A percentile compares a stretch with the other conserved stretches of the same genome.
Evolutionary conservation across 2,113 vertebrate genomes (phyloP).

Genomic region (Glaucidium brasilianum): DNA sequence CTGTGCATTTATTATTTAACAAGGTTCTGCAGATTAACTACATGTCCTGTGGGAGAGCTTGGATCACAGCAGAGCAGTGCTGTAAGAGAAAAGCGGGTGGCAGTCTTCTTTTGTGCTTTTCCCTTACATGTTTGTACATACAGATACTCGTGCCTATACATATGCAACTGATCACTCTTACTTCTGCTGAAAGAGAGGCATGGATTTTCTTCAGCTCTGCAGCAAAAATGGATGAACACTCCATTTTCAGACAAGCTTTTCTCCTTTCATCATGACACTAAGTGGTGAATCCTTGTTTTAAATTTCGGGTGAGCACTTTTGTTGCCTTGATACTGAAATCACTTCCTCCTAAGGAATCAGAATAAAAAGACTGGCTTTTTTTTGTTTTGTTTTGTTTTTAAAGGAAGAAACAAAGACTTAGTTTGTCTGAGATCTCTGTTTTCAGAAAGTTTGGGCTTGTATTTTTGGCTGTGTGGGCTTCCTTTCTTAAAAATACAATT

Average conservation of each 20-base stretch:
- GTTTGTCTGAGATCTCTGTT: not conserved
- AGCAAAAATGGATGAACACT: not conserved
- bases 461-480: not conserved
- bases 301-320: not conserved
- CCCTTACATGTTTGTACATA: rapidly evolving
- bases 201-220: not conserved
- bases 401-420: not conserved
- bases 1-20: not conserved
- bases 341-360: not conserved
- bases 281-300: not conserved
- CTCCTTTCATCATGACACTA: not conserved
- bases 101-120: not conserved
- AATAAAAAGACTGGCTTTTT: not conserved
- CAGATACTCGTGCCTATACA: rapidly evolving
- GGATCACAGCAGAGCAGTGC: not conserved
- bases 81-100: not conserved
- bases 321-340: not conserved
- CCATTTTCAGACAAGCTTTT: not conserved
- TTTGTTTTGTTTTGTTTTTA: not conserved
- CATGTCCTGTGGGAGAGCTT: not conserved
- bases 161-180: not conserved
- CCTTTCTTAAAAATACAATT: not conserved
- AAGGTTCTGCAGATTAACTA: not conserved
- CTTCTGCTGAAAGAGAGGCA: not conserved
- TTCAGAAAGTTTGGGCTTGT: not conserved